A percentile compares a stretch with the other conserved stretches of the same genome.
Conservation (phyloP, 2,113 vertebrate genomes). For the Bostrychus sinensis region DNA sequence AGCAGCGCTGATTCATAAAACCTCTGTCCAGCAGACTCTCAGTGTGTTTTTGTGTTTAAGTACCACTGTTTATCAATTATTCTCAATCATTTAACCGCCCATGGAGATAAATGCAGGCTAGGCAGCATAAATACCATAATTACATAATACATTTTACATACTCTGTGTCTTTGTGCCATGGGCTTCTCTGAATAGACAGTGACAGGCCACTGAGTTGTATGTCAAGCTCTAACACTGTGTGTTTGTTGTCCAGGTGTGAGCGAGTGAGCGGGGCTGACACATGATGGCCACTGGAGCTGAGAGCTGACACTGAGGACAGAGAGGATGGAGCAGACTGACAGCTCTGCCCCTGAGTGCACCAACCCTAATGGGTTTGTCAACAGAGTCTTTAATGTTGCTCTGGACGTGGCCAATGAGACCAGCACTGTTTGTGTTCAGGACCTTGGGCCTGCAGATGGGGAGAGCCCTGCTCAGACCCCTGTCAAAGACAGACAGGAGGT, state of each 20-base stretch:
- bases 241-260: conserved; percentile 62
- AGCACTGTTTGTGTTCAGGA: conserved; percentile 73
- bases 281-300: conserved; percentile 60
- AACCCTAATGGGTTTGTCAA: conserved; percentile 86
- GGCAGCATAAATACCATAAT: not conserved
- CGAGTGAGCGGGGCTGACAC: conserved; percentile 39
- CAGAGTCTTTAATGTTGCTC: conserved; percentile 82
- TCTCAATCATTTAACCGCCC: not conserved
- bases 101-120: not conserved
- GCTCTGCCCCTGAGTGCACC: conserved; percentile 60
- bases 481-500: conserved; percentile 75
- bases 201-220: conserved; percentile 27
- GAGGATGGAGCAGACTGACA: conserved; percentile 84
- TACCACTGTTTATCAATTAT: not conserved
- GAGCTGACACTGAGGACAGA: conserved; percentile 78
- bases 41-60: conserved; percentile 9
- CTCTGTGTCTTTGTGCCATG: not conserved
- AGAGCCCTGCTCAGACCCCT: conserved; percentile 50
- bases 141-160: not conserved
- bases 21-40: conserved; percentile 9
- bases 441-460: conserved; percentile 62
- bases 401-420: conserved; percentile 73
- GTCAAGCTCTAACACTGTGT: conserved; percentile 21
- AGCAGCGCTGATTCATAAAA: conserved; percentile 18
- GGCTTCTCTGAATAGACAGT: conserved; percentile 1